phyloP scores from a whole-genome alignment of 2,888 invertebrate species.

The Chymomyza fuscimana region DNA sequence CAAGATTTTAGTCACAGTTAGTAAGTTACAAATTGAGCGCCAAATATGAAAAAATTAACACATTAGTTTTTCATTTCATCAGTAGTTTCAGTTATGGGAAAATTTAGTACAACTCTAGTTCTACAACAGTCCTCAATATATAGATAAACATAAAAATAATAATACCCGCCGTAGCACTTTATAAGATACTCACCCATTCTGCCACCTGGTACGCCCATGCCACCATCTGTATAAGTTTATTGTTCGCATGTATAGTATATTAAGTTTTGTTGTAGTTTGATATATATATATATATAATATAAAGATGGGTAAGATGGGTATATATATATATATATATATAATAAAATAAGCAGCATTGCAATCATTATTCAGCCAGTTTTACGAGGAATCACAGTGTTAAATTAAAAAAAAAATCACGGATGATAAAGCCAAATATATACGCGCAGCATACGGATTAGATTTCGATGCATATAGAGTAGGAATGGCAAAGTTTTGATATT shows the following conservation, averaged over 20 bases:
- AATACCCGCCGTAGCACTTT: constrained; percentile 15
- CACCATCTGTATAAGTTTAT: constrained; percentile 75
- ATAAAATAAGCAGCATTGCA: constrained; percentile 47
- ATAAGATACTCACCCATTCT: constrained; percentile 78
- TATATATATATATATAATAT: constrained; percentile 8
- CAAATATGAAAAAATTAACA: constrained; percentile 37
- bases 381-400: constrained; percentile 32
- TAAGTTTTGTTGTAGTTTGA: constrained; percentile 12
- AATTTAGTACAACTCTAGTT: neutral
- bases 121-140: constrained; percentile 10
- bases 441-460: constrained; percentile 56
- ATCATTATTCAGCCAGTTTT: constrained; percentile 23
- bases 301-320: constrained; percentile 8
- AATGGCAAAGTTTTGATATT: neutral
- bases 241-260: constrained; percentile 46
- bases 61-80: constrained; percentile 4
- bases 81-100: constrained; percentile 30
- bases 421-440: constrained; percentile 59
- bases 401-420: constrained; percentile 50
- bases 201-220: constrained; percentile 78
- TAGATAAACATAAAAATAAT: neutral
- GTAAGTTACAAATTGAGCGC: constrained; percentile 29
- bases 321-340: constrained; percentile 30
- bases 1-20: constrained; percentile 17
- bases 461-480: constrained; percentile 7